Percentiles rank a stretch among this genome's conserved stretches.
These are phyloP conservation scores for Oreochromis tanganicae DNA, from an alignment of 2,113 vertebrate genomes.

Conservation along the genomic window DNA sequence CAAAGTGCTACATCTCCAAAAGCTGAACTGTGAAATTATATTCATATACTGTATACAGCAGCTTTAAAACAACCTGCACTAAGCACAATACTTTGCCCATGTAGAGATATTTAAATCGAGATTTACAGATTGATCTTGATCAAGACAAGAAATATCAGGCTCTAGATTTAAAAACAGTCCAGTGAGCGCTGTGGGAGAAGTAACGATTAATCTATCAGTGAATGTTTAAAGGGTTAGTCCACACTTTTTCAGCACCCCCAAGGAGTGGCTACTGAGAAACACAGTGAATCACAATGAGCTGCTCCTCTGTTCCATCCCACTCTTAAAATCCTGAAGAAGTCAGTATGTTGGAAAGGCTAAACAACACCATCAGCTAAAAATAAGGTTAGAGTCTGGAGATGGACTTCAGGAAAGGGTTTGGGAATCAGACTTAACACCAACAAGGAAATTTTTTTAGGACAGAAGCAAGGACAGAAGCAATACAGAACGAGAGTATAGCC, in stretches of 20 bases:
- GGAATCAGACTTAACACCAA: background rate
- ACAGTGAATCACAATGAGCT: background rate
- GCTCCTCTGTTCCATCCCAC: background rate
- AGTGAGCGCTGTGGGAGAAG: background rate
- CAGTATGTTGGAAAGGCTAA: background rate
- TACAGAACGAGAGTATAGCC: background rate
- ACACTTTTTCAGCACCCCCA: fast-evolving
- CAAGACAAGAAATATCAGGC: background rate
- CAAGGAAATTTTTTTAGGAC: background rate
- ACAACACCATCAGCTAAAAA: background rate
- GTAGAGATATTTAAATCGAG: background rate
- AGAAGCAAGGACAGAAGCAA: background rate
- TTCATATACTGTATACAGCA: background rate
- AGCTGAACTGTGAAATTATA: background rate
- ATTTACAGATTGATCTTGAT: background rate
- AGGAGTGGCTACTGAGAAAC: background rate
- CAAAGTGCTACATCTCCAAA: background rate
- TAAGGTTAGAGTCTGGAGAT: background rate
- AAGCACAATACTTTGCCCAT: background rate
- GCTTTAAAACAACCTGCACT: background rate
- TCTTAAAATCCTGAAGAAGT: background rate
- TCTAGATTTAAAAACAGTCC: background rate
- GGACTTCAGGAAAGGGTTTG: background rate
- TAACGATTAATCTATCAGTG: background rate
- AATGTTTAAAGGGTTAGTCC: background rate